Percentiles rank a stretch among this genome's conserved stretches.
Evolutionary conservation across 2,888 invertebrate genomes (phyloP).

Genomic region (Rhopalosiphum nymphaeae): DNA sequence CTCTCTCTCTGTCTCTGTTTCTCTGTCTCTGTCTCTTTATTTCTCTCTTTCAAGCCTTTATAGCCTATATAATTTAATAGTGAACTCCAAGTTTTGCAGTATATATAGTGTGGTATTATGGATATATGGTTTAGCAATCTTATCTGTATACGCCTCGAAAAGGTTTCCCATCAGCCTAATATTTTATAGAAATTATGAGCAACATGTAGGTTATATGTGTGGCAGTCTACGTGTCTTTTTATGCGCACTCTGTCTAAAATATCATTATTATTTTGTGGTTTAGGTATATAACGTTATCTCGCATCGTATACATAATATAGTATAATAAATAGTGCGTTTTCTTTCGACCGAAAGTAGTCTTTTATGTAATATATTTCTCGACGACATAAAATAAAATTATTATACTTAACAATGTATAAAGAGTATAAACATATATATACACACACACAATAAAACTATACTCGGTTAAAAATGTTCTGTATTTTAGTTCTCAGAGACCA

Average conservation of each 20-base stretch:
- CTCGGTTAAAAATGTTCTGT: neutral
- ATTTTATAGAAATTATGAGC: slow-evolving; percentile 1
- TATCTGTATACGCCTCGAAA: neutral
- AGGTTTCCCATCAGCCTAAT: neutral
- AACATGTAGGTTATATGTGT: neutral
- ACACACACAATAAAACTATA: slow-evolving; percentile 19
- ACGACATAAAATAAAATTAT: slow-evolving; percentile 48
- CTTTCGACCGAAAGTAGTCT: slow-evolving; percentile 16
- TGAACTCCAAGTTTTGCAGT: neutral
- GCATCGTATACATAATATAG: neutral
- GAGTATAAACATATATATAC: neutral
- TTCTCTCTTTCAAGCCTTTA: neutral
- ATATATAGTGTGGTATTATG: neutral
- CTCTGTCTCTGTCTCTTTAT: neutral
- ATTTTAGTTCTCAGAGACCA: slow-evolving; percentile 15
- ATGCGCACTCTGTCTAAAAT: neutral
- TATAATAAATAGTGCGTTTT: slow-evolving; percentile 4
- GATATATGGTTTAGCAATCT: slow-evolving; percentile 13
- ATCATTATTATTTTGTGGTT: neutral
- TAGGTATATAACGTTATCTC: slow-evolving; percentile 32
- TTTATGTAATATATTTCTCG: slow-evolving; percentile 40
- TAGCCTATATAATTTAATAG: neutral
- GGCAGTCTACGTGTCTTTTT: neutral
- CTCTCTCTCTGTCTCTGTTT: neutral
- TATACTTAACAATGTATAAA: slow-evolving; percentile 42